Conservation (phyloP, 2,113 vertebrate genomes). For the Nanorana parkeri region DNA sequence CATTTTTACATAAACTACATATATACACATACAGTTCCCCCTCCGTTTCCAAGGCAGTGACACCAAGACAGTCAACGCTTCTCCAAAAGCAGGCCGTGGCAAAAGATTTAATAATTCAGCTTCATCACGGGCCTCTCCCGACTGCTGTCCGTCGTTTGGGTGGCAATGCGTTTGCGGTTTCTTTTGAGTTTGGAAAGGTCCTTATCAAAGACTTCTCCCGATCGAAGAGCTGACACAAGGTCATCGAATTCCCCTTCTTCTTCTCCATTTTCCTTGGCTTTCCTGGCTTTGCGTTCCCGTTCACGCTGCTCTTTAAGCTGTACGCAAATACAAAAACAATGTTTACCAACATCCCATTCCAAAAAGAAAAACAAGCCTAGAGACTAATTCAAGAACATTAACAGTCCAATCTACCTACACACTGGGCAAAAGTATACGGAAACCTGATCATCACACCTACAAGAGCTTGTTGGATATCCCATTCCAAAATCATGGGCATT, state of each 20-base stretch:
- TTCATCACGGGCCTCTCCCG: slow-evolving; percentile 93
- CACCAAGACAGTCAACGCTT: slow-evolving; percentile 50
- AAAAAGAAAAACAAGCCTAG: not conserved
- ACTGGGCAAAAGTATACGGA: no score
- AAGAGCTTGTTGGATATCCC: no score
- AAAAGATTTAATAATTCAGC: slow-evolving; percentile 87
- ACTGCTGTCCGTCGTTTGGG: slow-evolving; percentile 82
- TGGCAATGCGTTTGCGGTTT: slow-evolving; percentile 93
- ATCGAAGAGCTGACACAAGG: slow-evolving; percentile 93
- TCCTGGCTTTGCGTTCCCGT: slow-evolving; percentile 87
- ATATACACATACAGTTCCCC: slow-evolving; percentile 60
- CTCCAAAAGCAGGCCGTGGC: slow-evolving; percentile 43
- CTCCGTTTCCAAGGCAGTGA: slow-evolving; percentile 68
- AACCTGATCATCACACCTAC: no score
- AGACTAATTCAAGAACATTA: no score
- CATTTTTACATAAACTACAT: slow-evolving; percentile 65
- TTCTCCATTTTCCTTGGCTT: slow-evolving; percentile 92
- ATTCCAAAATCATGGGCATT: no score
- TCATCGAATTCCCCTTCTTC: slow-evolving; percentile 97
- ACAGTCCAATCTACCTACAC: no score
- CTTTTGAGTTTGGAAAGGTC: slow-evolving; percentile 98
- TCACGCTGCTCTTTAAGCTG: slow-evolving; percentile 97
- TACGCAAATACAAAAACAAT: not conserved
- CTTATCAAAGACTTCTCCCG: slow-evolving; percentile 97
- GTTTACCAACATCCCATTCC: not conserved